A percentile compares a stretch with the other conserved stretches of the same genome.
Evolutionary conservation across 2,797 vertebrate genomes (phyloP).

Genomic region (Epinephelus coioides): DNA sequence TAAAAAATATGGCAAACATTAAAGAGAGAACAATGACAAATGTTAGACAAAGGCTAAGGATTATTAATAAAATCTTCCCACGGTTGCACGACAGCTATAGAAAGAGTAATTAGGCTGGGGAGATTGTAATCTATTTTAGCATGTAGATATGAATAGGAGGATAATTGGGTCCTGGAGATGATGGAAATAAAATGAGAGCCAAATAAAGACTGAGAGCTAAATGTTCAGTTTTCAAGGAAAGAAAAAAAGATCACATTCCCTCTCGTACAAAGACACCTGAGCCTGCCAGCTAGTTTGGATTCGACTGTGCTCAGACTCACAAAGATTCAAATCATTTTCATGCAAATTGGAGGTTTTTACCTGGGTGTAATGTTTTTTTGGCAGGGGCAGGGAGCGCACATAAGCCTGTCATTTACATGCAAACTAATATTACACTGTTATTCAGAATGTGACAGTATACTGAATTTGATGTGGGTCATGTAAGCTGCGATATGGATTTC

Average conservation of each 20-base stretch:
- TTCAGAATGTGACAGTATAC: too few relatives aligned
- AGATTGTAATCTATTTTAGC: conserved; percentile 79
- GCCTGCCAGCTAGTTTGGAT: conserved; percentile 27
- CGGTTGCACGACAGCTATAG: conserved; percentile 57
- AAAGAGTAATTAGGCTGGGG: conserved; percentile 75
- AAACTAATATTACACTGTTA: too few relatives aligned
- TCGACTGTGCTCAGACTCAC: background rate
- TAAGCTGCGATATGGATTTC: too few relatives aligned
- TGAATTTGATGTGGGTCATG: too few relatives aligned
- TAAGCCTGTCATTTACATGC: background rate
- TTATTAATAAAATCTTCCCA: conserved; percentile 67
- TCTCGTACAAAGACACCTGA: conserved; percentile 21
- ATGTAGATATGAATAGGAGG: conserved; percentile 69
- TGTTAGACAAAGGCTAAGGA: conserved; percentile 31
- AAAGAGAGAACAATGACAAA: conserved; percentile 19
- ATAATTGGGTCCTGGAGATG: conserved; percentile 72
- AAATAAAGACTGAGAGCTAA: conserved; percentile 48
- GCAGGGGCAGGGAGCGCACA: background rate
- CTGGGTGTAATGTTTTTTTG: background rate
- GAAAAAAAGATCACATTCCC: conserved; percentile 5
- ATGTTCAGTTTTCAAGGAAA: conserved; percentile 9
- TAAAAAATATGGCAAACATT: background rate
- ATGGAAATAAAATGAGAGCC: conserved; percentile 55
- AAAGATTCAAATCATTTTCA: conserved; percentile 46
- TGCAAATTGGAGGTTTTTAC: conserved; percentile 43